Evolutionary conservation across 2,888 invertebrate species (phyloP), one percentile per base, ranked within the genome.

Genomic region (Ditylenchus weischeri): DNA sequence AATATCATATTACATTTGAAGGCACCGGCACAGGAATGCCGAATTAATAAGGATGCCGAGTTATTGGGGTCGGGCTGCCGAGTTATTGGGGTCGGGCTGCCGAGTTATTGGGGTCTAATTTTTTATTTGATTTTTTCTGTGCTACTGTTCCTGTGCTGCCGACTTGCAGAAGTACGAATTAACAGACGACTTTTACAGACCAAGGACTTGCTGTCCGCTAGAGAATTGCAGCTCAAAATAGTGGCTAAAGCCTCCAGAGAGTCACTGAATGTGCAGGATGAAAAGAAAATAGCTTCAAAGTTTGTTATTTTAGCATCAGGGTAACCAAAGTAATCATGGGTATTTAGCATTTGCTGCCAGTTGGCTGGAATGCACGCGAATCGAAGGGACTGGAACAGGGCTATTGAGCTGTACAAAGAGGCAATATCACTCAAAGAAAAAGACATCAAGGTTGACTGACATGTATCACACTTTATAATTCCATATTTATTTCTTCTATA

Each of bases 401-500:
- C 93, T 0, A 87, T 90, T 64, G 88, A 88, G 72, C 87, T 89
- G 80, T 92, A 92, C 83, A 91, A 92, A 70, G 93, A 95, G 82
- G 91, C 93, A 0, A 84, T 94, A 38, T 88, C 88, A 58, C 88
- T 90, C 78, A 88, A 89, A 62, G 90, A 92, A 0, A 87, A 89
- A 68, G 91, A 93, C 83, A 86, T 89, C 47, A 87, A 87, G 70
- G 86, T 78, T 62, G 21, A n/a, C n/a, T n/a, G n/a, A n/a, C n/a
- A 0, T 19, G n/a, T 13, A 48, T 66, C 38, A 38, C n/a, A n/a
- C n/a, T n/a, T n/a, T n/a, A n/a, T n/a, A n/a, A n/a, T n/a, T n/a
- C n/a, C n/a, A 49, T 43, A 36, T 11, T n/a, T 71, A 13, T 71
- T 65, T 29, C 62, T 36, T 21, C 43, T 72, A 15, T 60, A 72